Conservation (phyloP, 2,888 invertebrate genomes). For the Temnothorax unifasciatus region DNA sequence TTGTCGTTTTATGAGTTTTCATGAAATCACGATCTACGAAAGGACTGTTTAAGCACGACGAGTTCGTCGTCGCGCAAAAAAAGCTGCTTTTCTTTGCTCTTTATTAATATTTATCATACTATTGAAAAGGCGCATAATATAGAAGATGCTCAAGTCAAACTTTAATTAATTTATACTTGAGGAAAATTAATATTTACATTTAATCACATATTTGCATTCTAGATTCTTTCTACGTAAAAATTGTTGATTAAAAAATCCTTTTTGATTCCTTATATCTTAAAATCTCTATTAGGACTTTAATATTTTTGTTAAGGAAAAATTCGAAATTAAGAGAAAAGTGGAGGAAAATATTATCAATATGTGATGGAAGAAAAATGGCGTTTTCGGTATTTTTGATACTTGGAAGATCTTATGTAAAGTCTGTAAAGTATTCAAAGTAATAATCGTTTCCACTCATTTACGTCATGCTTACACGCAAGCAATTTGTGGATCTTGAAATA, state of each 20-base stretch:
- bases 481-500: slow-evolving; percentile 6
- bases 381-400: neutral
- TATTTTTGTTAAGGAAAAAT: neutral
- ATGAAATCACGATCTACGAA: neutral
- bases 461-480: neutral
- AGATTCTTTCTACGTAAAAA: neutral
- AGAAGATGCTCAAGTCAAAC: neutral
- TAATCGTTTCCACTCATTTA: neutral
- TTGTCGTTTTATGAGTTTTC: slow-evolving; percentile 20
- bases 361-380: neutral
- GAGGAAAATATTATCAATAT: no score
- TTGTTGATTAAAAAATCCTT: neutral
- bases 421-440: neutral
- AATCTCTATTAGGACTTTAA: neutral
- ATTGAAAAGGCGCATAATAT: neutral
- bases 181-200: neutral
- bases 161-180: neutral
- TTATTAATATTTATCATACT: neutral
- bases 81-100: neutral
- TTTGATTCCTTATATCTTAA: neutral
- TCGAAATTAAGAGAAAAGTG: neutral
- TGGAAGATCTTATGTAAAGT: neutral
- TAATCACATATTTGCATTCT: neutral
- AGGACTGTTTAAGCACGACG: neutral
- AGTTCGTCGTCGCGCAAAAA: neutral